These are phyloP conservation scores for Mesitornis unicolor DNA, from an alignment of 2,113 vertebrate genomes.

Conservation along the genomic window DNA sequence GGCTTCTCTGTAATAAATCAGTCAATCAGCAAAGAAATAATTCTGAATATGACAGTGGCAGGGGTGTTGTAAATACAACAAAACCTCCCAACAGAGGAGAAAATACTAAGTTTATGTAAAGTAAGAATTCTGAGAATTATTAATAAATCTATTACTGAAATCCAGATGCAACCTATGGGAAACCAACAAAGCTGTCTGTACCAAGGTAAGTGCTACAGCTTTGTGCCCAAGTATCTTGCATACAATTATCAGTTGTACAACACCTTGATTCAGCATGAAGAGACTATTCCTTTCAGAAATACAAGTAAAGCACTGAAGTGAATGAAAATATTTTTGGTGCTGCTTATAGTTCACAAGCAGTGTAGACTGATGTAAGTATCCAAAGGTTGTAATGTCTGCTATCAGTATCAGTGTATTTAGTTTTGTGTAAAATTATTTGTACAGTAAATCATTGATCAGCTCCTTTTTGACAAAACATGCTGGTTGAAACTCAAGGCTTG, in stretches of 20 bases:
- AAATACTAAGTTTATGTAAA: background rate
- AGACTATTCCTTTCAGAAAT: background rate
- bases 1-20: background rate
- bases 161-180: background rate
- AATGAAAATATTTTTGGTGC: background rate
- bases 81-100: background rate
- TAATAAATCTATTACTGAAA: background rate
- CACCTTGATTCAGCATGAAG: background rate
- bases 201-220: background rate
- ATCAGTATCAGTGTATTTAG: background rate
- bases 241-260: background rate
- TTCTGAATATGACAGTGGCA: background rate
- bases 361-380: background rate
- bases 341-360: background rate
- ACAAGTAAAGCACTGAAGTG: background rate
- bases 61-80: background rate
- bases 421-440: background rate
- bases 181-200: background rate
- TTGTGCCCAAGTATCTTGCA: background rate
- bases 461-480: background rate
- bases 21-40: background rate
- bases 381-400: background rate
- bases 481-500: background rate
- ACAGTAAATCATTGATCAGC: background rate
- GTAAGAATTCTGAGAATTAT: background rate